Evolutionary conservation across 2,797 vertebrate genomes (phyloP).

Genomic region (Epinephelus coioides): DNA sequence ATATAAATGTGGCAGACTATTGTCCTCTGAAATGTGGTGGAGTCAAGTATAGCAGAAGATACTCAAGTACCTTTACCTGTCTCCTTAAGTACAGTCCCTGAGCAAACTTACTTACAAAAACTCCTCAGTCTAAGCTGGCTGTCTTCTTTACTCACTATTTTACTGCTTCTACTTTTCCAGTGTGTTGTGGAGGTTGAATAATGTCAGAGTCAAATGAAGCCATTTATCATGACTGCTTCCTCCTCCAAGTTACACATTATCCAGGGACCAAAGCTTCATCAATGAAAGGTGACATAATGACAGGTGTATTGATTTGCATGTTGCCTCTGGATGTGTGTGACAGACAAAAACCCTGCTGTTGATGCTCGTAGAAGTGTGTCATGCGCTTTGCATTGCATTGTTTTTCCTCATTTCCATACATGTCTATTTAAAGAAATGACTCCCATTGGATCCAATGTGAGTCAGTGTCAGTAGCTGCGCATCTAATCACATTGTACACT

Average conservation of each 20-base stretch:
- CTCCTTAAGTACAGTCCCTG: background rate
- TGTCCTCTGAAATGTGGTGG: background rate
- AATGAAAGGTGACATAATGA: constrained; percentile 10
- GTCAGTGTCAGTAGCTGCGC: background rate
- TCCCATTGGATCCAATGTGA: background rate
- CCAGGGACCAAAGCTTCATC: constrained; percentile 14
- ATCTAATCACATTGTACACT: constrained; percentile 7
- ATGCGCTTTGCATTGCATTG: constrained; percentile 24
- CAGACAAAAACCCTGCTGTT: constrained; percentile 6
- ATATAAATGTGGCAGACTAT: background rate
- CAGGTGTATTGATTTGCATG: constrained; percentile 55
- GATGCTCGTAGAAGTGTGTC: background rate
- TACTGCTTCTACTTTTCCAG: background rate
- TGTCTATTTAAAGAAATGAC: constrained; percentile 4
- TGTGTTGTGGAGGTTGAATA: background rate
- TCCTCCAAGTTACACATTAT: constrained; percentile 28
- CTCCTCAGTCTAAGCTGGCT: background rate
- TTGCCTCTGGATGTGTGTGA: constrained; percentile 9
- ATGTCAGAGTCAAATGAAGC: constrained; percentile 29
- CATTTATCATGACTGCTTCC: constrained; percentile 12
- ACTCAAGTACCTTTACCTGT: background rate
- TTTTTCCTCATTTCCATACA: constrained; percentile 12
- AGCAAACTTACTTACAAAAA: background rate
- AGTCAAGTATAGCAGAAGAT: background rate
- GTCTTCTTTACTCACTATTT: background rate